Conservation (phyloP, 2,113 vertebrate genomes). For the Ciconia boyciana region DNA sequence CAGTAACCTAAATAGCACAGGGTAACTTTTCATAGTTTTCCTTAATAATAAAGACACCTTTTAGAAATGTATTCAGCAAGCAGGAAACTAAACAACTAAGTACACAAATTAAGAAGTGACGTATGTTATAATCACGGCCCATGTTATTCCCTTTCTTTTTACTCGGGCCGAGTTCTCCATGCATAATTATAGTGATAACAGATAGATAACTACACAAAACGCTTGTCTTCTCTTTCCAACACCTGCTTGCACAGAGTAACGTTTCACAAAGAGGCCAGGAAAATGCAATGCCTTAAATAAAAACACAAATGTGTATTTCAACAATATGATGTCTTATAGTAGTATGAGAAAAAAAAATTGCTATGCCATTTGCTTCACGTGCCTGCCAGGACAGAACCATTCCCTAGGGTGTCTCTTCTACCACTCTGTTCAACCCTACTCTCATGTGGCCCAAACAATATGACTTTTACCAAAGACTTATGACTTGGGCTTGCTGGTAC, state of each 20-base stretch:
- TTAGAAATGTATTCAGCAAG: not conserved
- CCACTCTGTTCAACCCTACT: not conserved
- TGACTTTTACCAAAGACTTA: not conserved
- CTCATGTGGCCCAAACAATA: not conserved
- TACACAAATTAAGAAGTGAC: not conserved
- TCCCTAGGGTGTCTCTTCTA: not conserved
- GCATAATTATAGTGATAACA: not conserved
- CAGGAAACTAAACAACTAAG: not conserved
- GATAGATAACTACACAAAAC: not conserved
- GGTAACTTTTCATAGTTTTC: not conserved
- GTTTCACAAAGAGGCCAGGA: not conserved
- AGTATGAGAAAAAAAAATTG: not conserved
- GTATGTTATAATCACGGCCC: not conserved
- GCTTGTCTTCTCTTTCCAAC: not conserved
- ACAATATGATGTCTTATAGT: not conserved
- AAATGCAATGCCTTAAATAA: not conserved
- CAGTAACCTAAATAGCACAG: not conserved
- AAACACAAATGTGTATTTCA: not conserved
- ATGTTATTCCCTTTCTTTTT: not conserved
- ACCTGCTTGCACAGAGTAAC: not conserved
- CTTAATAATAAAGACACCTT: not conserved
- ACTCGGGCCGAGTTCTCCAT: not conserved
- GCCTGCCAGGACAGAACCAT: not conserved
- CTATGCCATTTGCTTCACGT: not conserved
- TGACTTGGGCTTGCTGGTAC: not conserved